Conservation (phyloP, 1,140 invertebrate genomes). For the Conus ventricosus region DNA sequence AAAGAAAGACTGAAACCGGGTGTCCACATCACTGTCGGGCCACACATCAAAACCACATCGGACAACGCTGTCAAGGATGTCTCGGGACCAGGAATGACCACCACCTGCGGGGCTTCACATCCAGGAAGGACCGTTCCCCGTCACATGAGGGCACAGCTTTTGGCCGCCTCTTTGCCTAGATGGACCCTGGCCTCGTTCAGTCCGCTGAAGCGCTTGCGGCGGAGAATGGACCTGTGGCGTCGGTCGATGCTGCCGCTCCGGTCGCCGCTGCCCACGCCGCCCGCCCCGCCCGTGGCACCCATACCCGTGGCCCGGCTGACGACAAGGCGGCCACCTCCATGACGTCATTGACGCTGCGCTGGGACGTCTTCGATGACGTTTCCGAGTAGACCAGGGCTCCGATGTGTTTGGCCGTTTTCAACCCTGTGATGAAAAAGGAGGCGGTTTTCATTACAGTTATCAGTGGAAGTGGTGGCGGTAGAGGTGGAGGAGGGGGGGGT, state of each 20-base stretch:
- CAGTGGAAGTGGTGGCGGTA: too few species aligned
- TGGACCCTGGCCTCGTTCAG: slow-evolving; percentile 66
- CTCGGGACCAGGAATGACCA: too few species aligned
- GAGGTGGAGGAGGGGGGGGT: too few species aligned
- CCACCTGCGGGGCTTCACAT: too few species aligned
- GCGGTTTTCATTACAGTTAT: background rate
- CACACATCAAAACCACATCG: too few species aligned
- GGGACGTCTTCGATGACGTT: slow-evolving; percentile 79
- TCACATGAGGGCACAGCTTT: slow-evolving; percentile 70
- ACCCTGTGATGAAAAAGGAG: slow-evolving; percentile 42
- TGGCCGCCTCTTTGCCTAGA: slow-evolving; percentile 67
- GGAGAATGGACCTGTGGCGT: slow-evolving; percentile 65
- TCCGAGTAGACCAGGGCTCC: slow-evolving; percentile 82
- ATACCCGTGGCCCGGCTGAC: slow-evolving; percentile 71
- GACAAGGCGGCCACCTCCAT: slow-evolving; percentile 82
- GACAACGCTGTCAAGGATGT: too few species aligned
- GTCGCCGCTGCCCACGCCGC: slow-evolving; percentile 31
- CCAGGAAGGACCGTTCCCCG: too few species aligned
- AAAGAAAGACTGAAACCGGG: too few species aligned
- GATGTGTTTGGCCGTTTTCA: slow-evolving; percentile 77
- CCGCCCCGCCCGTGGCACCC: slow-evolving; percentile 19
- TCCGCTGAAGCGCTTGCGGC: slow-evolving; percentile 65
- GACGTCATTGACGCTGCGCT: slow-evolving; percentile 80
- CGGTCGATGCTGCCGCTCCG: slow-evolving; percentile 48
- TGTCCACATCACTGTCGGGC: too few species aligned